phyloP scores from a whole-genome alignment of 1,140 invertebrate genomes.

The Drosophila cardini region DNA sequence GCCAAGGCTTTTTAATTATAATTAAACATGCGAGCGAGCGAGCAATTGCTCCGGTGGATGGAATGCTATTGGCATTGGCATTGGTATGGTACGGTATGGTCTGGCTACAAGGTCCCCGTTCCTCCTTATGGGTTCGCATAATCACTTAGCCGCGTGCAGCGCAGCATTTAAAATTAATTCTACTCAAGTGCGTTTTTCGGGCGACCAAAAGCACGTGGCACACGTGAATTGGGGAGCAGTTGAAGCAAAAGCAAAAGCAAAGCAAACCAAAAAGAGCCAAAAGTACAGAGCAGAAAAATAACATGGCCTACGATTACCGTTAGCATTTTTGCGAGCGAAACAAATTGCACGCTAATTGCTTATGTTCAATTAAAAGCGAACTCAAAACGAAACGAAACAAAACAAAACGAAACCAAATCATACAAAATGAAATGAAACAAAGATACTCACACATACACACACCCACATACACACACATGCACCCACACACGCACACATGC shows the following conservation, averaged over 20 bases:
- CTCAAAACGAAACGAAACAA: conserved; percentile 19
- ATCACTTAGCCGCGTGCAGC: conserved; percentile 82
- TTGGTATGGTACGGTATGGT: conserved; percentile 7
- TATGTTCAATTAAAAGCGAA: conserved; percentile 82
- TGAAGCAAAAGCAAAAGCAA: conserved; percentile 2
- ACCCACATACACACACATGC: background rate
- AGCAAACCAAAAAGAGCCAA: background rate
- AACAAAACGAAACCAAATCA: conserved; percentile 17
- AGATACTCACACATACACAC: conserved; percentile 6
- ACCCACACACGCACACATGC: background rate
- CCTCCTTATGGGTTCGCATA: conserved; percentile 61
- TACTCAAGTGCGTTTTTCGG: conserved; percentile 81
- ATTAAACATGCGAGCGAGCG: conserved; percentile 81
- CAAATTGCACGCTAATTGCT: conserved; percentile 84
- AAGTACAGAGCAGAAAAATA: too few species aligned
- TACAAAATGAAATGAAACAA: conserved; percentile 4
- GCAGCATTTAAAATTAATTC: conserved; percentile 84
- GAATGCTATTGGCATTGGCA: background rate
- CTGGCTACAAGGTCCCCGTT: conserved; percentile 21
- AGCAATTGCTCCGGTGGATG: conserved; percentile 33
- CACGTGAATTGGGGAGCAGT: conserved; percentile 35
- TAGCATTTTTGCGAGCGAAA: conserved; percentile 68
- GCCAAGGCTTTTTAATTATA: conserved; percentile 83
- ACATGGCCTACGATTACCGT: conserved; percentile 59
- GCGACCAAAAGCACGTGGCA: conserved; percentile 66